Base-by-base conservation (phyloP, 2,797 vertebrate genomes). In the Scolopax bukidnonensis region DNA sequence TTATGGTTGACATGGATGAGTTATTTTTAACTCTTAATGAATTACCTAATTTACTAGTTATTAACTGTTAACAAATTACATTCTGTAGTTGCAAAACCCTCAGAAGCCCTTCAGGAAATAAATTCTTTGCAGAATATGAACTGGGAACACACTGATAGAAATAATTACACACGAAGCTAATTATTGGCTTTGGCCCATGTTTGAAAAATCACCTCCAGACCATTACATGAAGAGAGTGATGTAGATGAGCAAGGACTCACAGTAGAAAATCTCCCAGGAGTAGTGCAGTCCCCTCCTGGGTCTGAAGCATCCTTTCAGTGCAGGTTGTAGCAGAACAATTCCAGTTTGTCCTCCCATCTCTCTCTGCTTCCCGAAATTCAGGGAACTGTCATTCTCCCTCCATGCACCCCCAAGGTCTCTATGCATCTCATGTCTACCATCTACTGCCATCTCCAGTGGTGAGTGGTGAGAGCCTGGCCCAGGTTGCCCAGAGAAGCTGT, bases 11-110 rank as follows among this genome's bases (percentile, higher is more conserved):
- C 69, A 10, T 1, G 27, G 69, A 56, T 40, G 71, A 54, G 74
- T 71, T 78, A 60, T 90, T 95, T 78, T 78, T 77, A 82, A 9
- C 61, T 60, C 32, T 13, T 36, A 50, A 68, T 25, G 41, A 86
- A 93, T 77, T 61, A 76, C n/a, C 79, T 90, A 33, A 85, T 93
- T 92, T 50, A 47, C 79, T 56, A 78, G 75, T 78, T 84, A 78
- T 67, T 87, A 89, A 33, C 68, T 73, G 51, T 65, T 43, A 90
- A 59, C 79, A 92, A 65, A 90, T 93, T 83, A n/a, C 68, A 57
- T 65, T 87, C 69, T 87, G 79, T 48, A 47, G 63, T 33, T 71
- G 40, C 53, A 89, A 47, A 89, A 43, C 25, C 70, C 84, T 65
- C 91, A 51, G 45, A 87, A 92, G 19, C 41, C 70, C 70, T 91